Evolutionary conservation across 2,113 vertebrate species (phyloP), one percentile per base, ranked within the genome.

Genomic region (Leucoraja erinaceus): DNA sequence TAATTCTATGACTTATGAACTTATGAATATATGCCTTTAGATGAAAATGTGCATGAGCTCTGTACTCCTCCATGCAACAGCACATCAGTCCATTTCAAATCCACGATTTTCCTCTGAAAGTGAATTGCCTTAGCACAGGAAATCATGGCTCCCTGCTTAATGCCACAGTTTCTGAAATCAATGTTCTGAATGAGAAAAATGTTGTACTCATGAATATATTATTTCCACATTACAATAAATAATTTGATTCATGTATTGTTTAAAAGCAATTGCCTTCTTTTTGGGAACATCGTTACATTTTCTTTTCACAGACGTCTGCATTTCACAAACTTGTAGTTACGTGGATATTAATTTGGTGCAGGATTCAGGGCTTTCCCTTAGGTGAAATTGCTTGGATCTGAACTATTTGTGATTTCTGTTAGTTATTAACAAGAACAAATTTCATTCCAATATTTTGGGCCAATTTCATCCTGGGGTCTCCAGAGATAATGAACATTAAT

Each of bases 361-460:
- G 68, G 5, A 25, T 91, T 91, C 33, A 25, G 20, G 68, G 38
- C 90, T 72, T 1, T 72, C 38, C 20, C 0, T 72, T 38, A 74
- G 66, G 54, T 91, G 33, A 72, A 28, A 72, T 72, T 91, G 66
- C 38, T 91, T 11, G 33, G 68, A 22, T 91, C n/a, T 74, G 33
- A 91, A 54, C 68, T 38, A 72, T 72, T 47, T 72, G 38, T 47
- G 38, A 91, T 25, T 38, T 91, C 38, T 91, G 72, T 72, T 3
- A 72, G 68, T 72, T 72, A 72, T 72, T 72, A 91, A 74, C 66
- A 91, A 91, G 68, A 47, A 54, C 68, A 91, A 54, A 91, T 22
- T 47, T 91, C 31, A 91, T 74, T 72, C 68, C 25, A 54, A 68
- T 72, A 54, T 91, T 68, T 74, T 91, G 63, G 68, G 11, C 68